Evolutionary conservation across 2,113 vertebrate species (phyloP), one percentile per base, ranked within the genome.

Genomic region (Zapornia atra): DNA sequence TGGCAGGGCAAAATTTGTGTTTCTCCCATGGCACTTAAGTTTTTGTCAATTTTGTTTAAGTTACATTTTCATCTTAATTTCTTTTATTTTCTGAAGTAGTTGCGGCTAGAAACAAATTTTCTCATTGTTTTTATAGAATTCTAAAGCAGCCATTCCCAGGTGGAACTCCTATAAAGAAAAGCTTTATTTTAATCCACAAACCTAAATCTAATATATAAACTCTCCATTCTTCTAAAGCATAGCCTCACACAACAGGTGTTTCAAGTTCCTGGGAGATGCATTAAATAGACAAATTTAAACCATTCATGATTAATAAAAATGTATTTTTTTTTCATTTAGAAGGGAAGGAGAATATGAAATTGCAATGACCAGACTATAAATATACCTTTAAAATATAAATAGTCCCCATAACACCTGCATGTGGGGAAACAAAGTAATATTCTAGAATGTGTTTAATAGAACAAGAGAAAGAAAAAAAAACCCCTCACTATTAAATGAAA

Each of bases 181-280:
- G 20, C 42, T 94, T 93, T 92, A 82, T 92, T 96, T 96, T 88
- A 94, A 92, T 89, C 53, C 42, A 64, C 54, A 86, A 82, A 34
- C 36, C 65, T 95, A 83, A 94, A 38, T 78, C 46, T 93, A 90
- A 86, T 94, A 95, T 70, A 73, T 56, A 96, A 50, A 66, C 17
- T 90, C 57, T 69, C 50, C 18, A 26, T 92, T 94, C 73, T 91
- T 97, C 75, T 96, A 96, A 94, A 57, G 29, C 63, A 92, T 73
- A 95, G 56, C 79, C 71, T 79, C 92, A 69, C 65, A 72, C 44
- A 97, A 63, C 92, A 98, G 97, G 96, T 97, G 95, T 92, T 92
- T 96, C 82, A 42, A 88, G 96, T 96, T 80, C 93, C 95, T 88
- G 72, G 20, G 84, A 96, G 96, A 97, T 92, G 69, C 42, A 94